Evolutionary conservation across 2,113 vertebrate genomes (phyloP).

Genomic region (Mugil cephalus): DNA sequence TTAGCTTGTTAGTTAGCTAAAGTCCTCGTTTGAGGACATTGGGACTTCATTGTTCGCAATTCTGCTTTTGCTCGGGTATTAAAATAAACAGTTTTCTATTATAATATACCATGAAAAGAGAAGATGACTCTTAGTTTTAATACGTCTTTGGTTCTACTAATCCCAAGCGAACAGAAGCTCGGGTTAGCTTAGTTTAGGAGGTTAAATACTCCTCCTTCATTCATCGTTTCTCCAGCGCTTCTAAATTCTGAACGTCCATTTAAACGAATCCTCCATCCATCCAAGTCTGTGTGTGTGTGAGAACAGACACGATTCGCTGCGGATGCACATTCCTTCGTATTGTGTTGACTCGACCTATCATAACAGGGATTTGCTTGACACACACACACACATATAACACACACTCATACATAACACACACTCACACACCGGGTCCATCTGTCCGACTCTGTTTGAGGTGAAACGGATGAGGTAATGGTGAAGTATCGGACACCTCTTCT

Average conservation of each 20-base stretch:
- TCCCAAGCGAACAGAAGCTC: no score
- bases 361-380: constrained; percentile 70
- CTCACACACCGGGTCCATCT: constrained; percentile 66
- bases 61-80: no score
- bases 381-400: constrained; percentile 37
- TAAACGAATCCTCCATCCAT: neutral
- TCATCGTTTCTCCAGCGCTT: no score
- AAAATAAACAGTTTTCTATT: no score
- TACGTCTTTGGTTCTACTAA: no score
- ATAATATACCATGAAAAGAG: no score
- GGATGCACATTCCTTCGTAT: constrained; percentile 74
- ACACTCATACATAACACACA: constrained; percentile 42
- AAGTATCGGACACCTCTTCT: constrained; percentile 30
- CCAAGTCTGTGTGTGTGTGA: neutral
- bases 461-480: constrained; percentile 77
- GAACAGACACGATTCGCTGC: constrained; percentile 49
- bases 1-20: no score
- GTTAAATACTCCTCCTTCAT: no score
- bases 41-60: no score
- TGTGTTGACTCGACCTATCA: constrained; percentile 65
- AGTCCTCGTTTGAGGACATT: no score
- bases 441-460: constrained; percentile 67
- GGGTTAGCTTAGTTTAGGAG: no score
- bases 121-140: no score
- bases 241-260: neutral